phyloP scores from a whole-genome alignment of 2,888 invertebrate species.

The Brachypalpus laphriformis region DNA sequence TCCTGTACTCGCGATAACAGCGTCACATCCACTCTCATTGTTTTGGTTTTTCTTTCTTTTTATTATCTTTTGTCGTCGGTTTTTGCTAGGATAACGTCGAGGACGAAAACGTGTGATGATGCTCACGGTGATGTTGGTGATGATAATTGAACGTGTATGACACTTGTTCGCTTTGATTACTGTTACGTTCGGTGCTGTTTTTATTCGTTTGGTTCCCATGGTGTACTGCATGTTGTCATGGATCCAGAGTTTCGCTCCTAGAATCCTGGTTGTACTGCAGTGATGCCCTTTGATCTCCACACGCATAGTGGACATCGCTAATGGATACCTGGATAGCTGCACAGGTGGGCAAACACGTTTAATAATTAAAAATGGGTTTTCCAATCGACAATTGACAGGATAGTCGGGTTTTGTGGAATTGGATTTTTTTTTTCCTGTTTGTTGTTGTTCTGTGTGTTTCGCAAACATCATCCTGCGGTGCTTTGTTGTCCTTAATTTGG shows the following conservation, averaged over 20 bases:
- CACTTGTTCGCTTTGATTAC: slow-evolving; percentile 72
- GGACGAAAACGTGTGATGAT: slow-evolving; percentile 35
- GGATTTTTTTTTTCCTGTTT: neutral
- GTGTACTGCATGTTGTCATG: slow-evolving; percentile 11
- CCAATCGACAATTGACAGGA: slow-evolving; percentile 49
- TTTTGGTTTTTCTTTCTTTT: neutral
- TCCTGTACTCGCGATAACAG: slow-evolving; percentile 22
- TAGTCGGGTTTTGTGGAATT: slow-evolving; percentile 34
- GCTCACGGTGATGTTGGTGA: slow-evolving; percentile 19
- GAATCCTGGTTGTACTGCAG: neutral
- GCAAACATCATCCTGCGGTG: neutral
- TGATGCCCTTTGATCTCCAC: slow-evolving; percentile 47
- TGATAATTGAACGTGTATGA: slow-evolving; percentile 68
- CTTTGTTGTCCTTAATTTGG: slow-evolving; percentile 1
- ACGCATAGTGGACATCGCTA: slow-evolving; percentile 47
- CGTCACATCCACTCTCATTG: slow-evolving; percentile 25
- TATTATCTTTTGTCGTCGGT: neutral
- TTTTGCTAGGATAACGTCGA: slow-evolving; percentile 40
- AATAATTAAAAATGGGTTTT: slow-evolving; percentile 63
- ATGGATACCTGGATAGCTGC: slow-evolving; percentile 64
- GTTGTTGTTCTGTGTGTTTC: neutral
- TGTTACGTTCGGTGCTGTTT: slow-evolving; percentile 31
- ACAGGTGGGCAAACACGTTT: slow-evolving; percentile 70
- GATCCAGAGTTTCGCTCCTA: slow-evolving; percentile 15
- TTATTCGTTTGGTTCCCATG: neutral